Evolutionary conservation across 2,888 invertebrate species (phyloP).

Genomic region (Atherix ibis): DNA sequence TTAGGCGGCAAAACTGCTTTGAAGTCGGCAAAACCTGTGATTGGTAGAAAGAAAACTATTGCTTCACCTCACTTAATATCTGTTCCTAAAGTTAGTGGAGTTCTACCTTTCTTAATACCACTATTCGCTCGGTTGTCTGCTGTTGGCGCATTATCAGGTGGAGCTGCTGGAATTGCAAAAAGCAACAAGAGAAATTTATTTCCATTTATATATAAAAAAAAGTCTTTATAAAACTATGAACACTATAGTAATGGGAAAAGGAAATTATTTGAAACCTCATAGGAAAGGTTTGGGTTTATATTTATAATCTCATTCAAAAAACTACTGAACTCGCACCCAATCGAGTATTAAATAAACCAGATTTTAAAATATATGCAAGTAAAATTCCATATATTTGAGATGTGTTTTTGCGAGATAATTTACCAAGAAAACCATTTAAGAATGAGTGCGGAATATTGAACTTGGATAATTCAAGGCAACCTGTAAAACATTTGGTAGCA

Average conservation of each 20-base stretch:
- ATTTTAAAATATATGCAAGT: slow-evolving; percentile 17
- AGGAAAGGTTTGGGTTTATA: slow-evolving; percentile 12
- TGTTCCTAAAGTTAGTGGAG: no score
- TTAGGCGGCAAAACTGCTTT: slow-evolving; percentile 2
- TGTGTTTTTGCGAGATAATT: no score
- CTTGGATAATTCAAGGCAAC: no score
- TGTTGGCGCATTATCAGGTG: slow-evolving; percentile 22
- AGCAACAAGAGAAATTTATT: slow-evolving; percentile 20
- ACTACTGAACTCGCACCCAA: no score
- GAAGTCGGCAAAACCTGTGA: slow-evolving; percentile 8
- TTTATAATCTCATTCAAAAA: slow-evolving; percentile 16
- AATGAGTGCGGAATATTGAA: no score
- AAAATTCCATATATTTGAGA: no score
- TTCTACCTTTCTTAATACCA: slow-evolving; percentile 22
- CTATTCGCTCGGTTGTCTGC: slow-evolving; percentile 23
- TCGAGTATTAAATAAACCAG: slow-evolving; percentile 13
- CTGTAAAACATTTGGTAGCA: no score
- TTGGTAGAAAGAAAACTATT: no score
- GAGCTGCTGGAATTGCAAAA: slow-evolving; percentile 22
- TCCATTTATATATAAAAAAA: slow-evolving; percentile 19
- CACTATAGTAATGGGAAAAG: slow-evolving; percentile 22
- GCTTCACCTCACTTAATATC: no score
- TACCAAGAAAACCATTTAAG: no score
- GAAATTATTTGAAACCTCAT: slow-evolving; percentile 20
- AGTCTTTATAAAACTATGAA: slow-evolving; percentile 24